Evolutionary conservation across 2,888 invertebrate species (phyloP), one percentile per base, ranked within the genome.

Genomic region (Magallana nippona): DNA sequence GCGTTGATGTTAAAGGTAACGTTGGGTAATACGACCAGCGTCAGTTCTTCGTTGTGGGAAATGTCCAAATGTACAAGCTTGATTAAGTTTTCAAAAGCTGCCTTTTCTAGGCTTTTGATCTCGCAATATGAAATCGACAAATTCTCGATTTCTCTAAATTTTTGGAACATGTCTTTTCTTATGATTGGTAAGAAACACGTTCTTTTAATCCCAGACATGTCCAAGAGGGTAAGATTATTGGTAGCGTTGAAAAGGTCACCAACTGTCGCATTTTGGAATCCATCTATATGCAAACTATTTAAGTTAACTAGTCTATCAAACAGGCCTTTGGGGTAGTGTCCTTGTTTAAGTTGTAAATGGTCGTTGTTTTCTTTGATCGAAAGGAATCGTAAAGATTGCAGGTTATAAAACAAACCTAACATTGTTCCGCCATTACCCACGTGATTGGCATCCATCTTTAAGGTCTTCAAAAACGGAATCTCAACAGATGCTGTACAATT

Each of bases 41-140:
- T 77, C 22, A 77, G 22, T 44, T 77, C 32, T 13, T 77, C 27
- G 27, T 77, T 77, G 17, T 77, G 19, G 77, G 77, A 77, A 77
- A 77, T 77, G 27, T 77, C 77, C 22, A 77, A 44, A 17, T 77
- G 8, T 17, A 22, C 32, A 17, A 77, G 44, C 17, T 17, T 17
- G 2, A 1, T n/a, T n/a, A 77, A 44, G 8, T 32, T 11, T 44
- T 44, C 27, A 44, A 77, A 77, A 17, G 77, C 44, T 1, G 32
- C 77, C n/a, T 22, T 17, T 10, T 77, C 77, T 44, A 77, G 32
- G 8, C 77, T 27, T 44, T 77, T 27, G 15, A 77, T 27, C 11
- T 22, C 32, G 27, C 77, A 77, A 32, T 60, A 60, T n/a, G 60
- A 60, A 19, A 60, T n/a, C 19, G 60, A 60, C 19, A 60, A n/a